phyloP scores from a whole-genome alignment of 2,113 vertebrate species.

The Zosterops hypoxanthus region DNA sequence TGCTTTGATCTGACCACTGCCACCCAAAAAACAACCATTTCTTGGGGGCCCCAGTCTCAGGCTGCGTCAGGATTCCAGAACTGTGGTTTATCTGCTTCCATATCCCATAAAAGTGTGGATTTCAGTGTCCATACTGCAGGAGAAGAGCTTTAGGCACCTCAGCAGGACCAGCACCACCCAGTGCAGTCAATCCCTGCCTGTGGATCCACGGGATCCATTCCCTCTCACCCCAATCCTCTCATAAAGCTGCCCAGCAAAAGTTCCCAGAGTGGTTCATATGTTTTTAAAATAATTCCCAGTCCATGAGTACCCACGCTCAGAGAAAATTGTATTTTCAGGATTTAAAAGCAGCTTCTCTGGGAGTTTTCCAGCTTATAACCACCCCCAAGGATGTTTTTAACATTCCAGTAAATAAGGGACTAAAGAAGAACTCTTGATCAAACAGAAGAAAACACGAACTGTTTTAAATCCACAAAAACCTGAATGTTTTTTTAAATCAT shows the following conservation, averaged over 20 bases:
- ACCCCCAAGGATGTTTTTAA: not conserved
- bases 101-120: fast-evolving
- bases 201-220: not conserved
- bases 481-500: not conserved
- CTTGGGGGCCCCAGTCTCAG: not conserved
- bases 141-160: not conserved
- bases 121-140: not conserved
- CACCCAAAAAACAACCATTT: not conserved
- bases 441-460: not conserved
- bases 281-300: not conserved
- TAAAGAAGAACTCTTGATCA: not conserved
- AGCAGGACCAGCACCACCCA: not conserved
- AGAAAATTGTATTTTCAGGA: not conserved
- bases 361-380: not conserved
- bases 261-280: not conserved
- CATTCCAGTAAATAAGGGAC: not conserved
- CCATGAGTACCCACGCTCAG: fast-evolving
- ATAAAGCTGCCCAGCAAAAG: not conserved
- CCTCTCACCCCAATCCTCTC: not conserved
- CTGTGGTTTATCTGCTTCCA: not conserved
- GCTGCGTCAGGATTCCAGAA: not conserved
- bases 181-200: not conserved
- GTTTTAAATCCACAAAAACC: not conserved
- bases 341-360: not conserved
- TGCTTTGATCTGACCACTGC: not conserved